Evolutionary conservation across 2,888 invertebrate genomes (phyloP), one percentile per base, ranked within the genome.

Genomic region (Scelioninae gen. 2): DNA sequence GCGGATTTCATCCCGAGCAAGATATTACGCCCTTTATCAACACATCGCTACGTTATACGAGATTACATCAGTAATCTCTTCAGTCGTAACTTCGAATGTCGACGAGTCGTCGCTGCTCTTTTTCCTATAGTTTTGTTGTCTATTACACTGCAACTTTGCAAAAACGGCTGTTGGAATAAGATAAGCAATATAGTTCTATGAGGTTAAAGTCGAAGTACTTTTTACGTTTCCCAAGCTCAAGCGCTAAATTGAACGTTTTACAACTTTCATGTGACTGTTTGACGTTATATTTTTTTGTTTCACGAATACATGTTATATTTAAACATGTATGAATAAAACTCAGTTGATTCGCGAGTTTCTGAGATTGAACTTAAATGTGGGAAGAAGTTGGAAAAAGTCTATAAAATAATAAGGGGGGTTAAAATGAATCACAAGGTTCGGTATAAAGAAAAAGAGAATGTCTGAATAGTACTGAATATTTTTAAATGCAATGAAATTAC

Each of bases 31-130:
- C 45, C 22, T 70, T 70, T 70, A 45, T 70, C 67, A 58, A 67
- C 69, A 69, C 69, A 64, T 68, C 41, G 52, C 73, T 52, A 45
- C 68, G 25, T 70, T 74, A 55, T 63, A 31, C 41, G 63, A 76
- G 77, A 77, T 77, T 77, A 76, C 76, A 77, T 76, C 76, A 68
- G 77, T 77, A 77, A 77, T 77, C 76, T 76, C 73, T 67, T 74
- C 60, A 69, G 71, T 72, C 77, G 75, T 77, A 76, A 77, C 74
- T 67, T 67, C 50, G 55, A 72, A 72, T 72, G 72, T 72, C 55
- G 65, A 67, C 68, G 68, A 70, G 61, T 61, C 60, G 65, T 65
- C 60, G 60, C 55, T 60, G 64, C 64, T 35, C 55, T 43, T 68
- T 68, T 63, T 73, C 43, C 6, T 6, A 52, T 63, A 60, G 57